Evolutionary conservation across 2,113 vertebrate species (phyloP).

Genomic region (Orycteropus afer): DNA sequence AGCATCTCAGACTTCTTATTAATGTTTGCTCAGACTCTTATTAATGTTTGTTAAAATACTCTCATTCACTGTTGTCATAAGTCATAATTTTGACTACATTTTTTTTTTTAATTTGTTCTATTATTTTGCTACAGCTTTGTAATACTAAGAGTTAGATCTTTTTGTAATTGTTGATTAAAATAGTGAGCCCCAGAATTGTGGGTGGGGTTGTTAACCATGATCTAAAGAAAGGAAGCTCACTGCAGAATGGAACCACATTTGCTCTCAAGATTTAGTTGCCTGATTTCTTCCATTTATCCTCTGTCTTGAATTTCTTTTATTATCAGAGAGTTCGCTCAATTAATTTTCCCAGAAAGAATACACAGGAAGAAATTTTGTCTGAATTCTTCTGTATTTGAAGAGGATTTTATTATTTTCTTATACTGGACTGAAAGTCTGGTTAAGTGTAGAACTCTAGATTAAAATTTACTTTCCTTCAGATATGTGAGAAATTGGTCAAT

Average conservation of each 20-base stretch:
- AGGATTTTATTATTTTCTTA: not conserved
- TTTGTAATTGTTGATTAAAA: not conserved
- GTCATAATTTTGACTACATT: too few relatives aligned
- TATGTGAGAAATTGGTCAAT: not conserved
- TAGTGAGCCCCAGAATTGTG: not conserved
- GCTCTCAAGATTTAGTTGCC: not conserved
- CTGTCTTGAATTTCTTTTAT: not conserved
- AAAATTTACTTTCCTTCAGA: not conserved
- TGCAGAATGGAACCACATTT: not conserved
- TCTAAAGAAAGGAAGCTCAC: not conserved
- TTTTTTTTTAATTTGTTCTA: not conserved
- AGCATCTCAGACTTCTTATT: not conserved
- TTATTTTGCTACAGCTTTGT: not conserved
- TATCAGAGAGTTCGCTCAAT: not conserved
- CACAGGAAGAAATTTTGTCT: not conserved
- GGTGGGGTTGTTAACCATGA: not conserved
- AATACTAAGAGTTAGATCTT: not conserved
- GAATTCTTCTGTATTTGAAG: not conserved
- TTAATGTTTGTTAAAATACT: not conserved
- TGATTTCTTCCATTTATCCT: not conserved
- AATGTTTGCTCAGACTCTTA: not conserved
- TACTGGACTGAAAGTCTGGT: not conserved
- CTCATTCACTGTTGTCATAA: too few relatives aligned
- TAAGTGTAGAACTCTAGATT: not conserved
- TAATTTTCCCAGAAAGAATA: not conserved